These are phyloP conservation scores for Rhogogaster chlorosoma DNA, from an alignment of 2,888 invertebrate genomes.

Conservation along the genomic window DNA sequence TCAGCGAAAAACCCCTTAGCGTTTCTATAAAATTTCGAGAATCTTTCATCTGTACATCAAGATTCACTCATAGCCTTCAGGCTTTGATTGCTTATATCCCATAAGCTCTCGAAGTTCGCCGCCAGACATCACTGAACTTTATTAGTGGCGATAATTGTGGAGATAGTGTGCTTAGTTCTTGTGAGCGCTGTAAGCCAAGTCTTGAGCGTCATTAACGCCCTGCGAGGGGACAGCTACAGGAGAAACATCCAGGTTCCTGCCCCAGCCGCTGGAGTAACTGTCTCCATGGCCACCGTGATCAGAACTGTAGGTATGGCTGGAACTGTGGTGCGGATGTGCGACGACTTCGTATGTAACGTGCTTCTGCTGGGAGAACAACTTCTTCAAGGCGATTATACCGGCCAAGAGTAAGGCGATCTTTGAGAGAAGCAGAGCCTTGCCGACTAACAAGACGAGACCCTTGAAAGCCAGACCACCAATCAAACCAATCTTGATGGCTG, in stretches of 20 bases:
- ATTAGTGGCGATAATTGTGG: background rate
- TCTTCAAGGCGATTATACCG: conserved; percentile 90
- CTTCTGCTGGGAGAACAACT: conserved; percentile 87
- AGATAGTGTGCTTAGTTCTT: conserved; percentile 25
- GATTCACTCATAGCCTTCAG: background rate
- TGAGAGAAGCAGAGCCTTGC: conserved; percentile 91
- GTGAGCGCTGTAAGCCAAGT: conserved; percentile 84
- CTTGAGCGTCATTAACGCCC: conserved; percentile 78
- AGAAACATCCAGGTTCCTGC: conserved; percentile 70
- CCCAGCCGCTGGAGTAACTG: conserved; percentile 83
- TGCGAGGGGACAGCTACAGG: conserved; percentile 52
- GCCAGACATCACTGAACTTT: background rate
- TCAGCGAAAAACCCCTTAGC: background rate
- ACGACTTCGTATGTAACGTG: conserved; percentile 89
- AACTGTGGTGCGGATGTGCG: conserved; percentile 84
- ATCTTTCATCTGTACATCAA: background rate
- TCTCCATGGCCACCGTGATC: conserved; percentile 76
- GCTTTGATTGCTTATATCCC: background rate
- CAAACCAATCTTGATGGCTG: conserved; percentile 89
- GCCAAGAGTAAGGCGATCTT: conserved; percentile 91
- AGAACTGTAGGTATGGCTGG: conserved; percentile 78
- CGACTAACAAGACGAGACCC: conserved; percentile 89
- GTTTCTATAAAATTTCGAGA: background rate
- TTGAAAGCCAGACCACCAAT: conserved; percentile 91
- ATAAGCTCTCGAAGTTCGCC: conserved; percentile 6